These are phyloP conservation scores for Zaprionus tsacasi DNA, from an alignment of 1,140 invertebrate genomes.

Conservation along the genomic window DNA sequence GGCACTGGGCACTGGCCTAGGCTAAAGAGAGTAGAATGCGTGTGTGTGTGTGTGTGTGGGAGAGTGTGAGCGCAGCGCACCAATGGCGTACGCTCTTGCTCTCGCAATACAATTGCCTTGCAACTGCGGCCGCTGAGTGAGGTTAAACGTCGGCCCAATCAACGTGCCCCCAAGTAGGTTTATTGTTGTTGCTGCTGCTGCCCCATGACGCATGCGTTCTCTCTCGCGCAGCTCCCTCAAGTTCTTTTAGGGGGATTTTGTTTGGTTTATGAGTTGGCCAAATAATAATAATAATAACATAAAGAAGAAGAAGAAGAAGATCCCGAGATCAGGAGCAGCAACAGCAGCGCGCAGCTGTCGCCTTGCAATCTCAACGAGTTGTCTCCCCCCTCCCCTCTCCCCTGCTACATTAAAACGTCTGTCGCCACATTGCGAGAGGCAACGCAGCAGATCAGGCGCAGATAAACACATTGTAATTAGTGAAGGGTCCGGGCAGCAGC, in stretches of 20 bases:
- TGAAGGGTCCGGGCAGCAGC: slow-evolving; percentile 33
- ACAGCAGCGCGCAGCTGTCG: slow-evolving; percentile 69
- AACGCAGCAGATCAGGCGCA: slow-evolving; percentile 32
- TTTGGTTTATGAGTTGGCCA: slow-evolving; percentile 79
- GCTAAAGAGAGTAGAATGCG: no score
- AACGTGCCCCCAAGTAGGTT: slow-evolving; percentile 69
- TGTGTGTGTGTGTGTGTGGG: neutral
- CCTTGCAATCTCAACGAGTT: slow-evolving; percentile 52
- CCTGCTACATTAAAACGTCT: slow-evolving; percentile 52
- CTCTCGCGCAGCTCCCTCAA: neutral
- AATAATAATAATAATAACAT: slow-evolving; percentile 59
- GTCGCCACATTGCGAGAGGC: slow-evolving; percentile 64
- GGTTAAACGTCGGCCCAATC: slow-evolving; percentile 78
- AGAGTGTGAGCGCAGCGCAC: slow-evolving; percentile 21
- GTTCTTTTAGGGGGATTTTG: slow-evolving; percentile 33
- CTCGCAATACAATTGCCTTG: slow-evolving; percentile 48
- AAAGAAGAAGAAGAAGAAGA: slow-evolving; percentile 23
- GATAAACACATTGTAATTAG: slow-evolving; percentile 77
- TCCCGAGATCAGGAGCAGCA: neutral
- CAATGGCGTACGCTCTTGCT: slow-evolving; percentile 55
- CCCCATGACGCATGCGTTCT: slow-evolving; percentile 72
- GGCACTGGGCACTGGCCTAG: slow-evolving; percentile 17
- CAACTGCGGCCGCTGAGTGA: slow-evolving; percentile 27
- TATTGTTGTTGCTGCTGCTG: slow-evolving; percentile 34
- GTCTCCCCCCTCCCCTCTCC: neutral